Conservation (phyloP, 35 echinoderm and acorn worm species). For the Apostichopus parvimensis region DNA sequence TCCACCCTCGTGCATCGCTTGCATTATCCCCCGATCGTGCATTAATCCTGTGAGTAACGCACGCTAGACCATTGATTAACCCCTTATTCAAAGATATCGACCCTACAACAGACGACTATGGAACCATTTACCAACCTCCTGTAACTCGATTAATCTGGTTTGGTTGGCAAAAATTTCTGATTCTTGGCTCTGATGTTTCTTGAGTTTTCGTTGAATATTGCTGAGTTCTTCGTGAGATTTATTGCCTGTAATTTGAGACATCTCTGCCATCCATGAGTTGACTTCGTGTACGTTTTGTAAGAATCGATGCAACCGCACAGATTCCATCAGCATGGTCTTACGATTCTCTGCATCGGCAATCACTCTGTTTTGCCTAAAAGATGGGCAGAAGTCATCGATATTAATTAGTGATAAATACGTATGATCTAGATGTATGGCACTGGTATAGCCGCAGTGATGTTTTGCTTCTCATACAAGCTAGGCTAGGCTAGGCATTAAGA, state of each 20-base stretch:
- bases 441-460: too few relatives aligned
- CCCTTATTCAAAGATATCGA: too few relatives aligned
- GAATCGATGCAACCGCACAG: conserved; percentile 69
- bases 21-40: too few relatives aligned
- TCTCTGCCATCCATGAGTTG: conserved; percentile 81
- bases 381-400: too few relatives aligned
- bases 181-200: conserved; percentile 89
- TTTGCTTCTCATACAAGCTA: not conserved
- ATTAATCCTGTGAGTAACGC: too few relatives aligned
- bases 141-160: conserved; percentile 39
- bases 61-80: too few relatives aligned
- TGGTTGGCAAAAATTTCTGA: conserved; percentile 76
- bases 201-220: conserved; percentile 81
- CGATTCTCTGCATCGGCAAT: conserved; percentile 34
- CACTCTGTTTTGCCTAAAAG: conserved; percentile 69
- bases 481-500: too few relatives aligned
- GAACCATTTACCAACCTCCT: conserved; percentile 13
- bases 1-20: too few relatives aligned
- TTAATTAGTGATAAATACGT: too few relatives aligned
- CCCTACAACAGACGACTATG: too few relatives aligned
- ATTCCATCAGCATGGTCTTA: conserved; percentile 57
- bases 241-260: conserved; percentile 72
- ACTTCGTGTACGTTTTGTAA: conserved; percentile 82
- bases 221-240: conserved; percentile 74
- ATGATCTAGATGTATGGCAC: too few relatives aligned